phyloP scores from a whole-genome alignment of 2,113 vertebrate genomes.

The Meleagris gallopavo region DNA sequence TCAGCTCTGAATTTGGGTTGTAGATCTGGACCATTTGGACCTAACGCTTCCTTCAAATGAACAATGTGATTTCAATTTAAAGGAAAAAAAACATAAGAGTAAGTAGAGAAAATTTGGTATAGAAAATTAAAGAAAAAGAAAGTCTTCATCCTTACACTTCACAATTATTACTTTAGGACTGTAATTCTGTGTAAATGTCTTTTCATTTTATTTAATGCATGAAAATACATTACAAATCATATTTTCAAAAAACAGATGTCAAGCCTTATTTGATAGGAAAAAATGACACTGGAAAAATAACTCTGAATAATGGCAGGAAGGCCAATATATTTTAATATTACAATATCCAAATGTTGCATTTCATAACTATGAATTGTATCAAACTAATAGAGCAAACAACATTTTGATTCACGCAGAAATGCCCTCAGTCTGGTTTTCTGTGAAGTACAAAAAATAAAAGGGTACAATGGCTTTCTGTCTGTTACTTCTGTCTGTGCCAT shows the following conservation, averaged over 20 bases:
- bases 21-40: not conserved
- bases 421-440: constrained; percentile 71
- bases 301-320: not conserved
- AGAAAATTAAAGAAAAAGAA: not conserved
- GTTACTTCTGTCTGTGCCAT: constrained; percentile 77
- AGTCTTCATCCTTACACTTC: not conserved
- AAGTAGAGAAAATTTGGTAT: not conserved
- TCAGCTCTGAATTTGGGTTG: not conserved
- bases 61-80: not conserved
- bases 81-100: not conserved
- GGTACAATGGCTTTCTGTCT: constrained; percentile 92
- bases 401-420: constrained; percentile 60
- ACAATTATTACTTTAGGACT: not conserved
- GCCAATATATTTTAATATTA: not conserved
- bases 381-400: constrained; percentile 32
- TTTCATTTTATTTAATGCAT: not conserved
- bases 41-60: not conserved
- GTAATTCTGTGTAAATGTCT: not conserved
- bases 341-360: not conserved
- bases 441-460: constrained; percentile 77
- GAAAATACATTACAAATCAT: not conserved
- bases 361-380: not conserved
- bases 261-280: not conserved
- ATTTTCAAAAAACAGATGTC: not conserved
- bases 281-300: not conserved